Evolutionary conservation across 2,113 vertebrate species (phyloP).

Genomic region (Nyctibius bracteatus): DNA sequence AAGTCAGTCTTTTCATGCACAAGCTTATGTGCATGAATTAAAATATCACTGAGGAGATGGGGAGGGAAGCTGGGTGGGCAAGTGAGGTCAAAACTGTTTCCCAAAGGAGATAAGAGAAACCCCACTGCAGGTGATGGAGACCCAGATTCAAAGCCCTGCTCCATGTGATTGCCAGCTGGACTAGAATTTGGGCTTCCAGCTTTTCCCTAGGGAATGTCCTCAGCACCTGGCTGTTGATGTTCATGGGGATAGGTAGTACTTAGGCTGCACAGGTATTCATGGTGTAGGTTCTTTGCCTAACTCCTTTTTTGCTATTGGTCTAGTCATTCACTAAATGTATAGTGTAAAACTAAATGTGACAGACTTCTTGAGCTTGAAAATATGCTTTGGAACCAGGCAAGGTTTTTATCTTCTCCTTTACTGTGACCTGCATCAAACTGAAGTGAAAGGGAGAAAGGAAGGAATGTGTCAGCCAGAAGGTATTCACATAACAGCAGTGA

Average conservation of each 20-base stretch:
- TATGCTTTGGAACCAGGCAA: neutral
- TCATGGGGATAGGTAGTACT: neutral
- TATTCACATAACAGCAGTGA: neutral
- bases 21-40: neutral
- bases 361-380: neutral
- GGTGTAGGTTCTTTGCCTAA: neutral
- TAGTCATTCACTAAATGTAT: neutral
- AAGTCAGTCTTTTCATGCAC: neutral
- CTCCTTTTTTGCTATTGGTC: neutral
- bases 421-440: neutral
- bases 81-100: neutral
- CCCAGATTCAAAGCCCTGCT: neutral
- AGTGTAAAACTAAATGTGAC: neutral
- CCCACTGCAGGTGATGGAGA: neutral
- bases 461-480: neutral
- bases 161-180: neutral
- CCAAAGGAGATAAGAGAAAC: neutral
- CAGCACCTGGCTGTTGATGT: neutral
- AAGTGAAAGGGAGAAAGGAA: neutral
- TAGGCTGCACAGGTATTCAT: neutral
- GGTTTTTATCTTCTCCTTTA: neutral
- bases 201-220: neutral
- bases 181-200: neutral
- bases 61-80: neutral
- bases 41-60: neutral